These are phyloP conservation scores for Corticium candelabrum DNA, from an alignment of 37 sponge, comb jelly and placozoan species.

Conservation along the genomic window DNA sequence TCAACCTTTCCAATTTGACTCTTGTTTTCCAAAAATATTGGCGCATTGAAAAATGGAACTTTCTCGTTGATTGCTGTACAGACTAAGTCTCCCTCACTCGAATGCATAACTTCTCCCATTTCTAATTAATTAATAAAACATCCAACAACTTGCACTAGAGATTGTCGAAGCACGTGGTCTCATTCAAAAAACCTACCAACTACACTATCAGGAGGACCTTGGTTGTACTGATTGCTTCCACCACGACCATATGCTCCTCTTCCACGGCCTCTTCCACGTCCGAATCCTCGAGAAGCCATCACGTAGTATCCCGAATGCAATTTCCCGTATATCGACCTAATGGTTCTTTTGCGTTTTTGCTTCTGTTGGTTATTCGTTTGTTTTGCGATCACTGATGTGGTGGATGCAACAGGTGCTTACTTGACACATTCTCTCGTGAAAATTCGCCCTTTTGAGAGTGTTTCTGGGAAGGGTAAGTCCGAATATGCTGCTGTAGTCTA, in stretches of 20 bases:
- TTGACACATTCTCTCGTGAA: too few relatives aligned
- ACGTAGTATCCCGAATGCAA: background rate
- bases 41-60: slow-evolving; percentile 97
- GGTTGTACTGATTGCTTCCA: slow-evolving; percentile 25
- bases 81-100: slow-evolving; percentile 93
- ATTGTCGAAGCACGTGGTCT: background rate
- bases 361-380: too few relatives aligned
- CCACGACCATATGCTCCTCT: slow-evolving; percentile 50
- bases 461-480: too few relatives aligned
- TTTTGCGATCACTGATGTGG: too few relatives aligned
- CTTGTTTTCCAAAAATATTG: slow-evolving; percentile 94
- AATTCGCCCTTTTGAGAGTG: too few relatives aligned
- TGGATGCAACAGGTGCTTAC: too few relatives aligned
- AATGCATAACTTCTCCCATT: slow-evolving; percentile 73
- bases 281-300: slow-evolving; percentile 10
- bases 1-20: slow-evolving; percentile 96
- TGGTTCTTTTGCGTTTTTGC: too few relatives aligned
- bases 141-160: background rate
- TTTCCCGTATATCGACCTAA: slow-evolving; percentile 63
- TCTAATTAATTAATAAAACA: slow-evolving; percentile 15
- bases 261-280: slow-evolving; percentile 44
- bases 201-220: slow-evolving; percentile 75
- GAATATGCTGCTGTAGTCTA: too few relatives aligned
- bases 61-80: slow-evolving; percentile 65
- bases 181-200: slow-evolving; percentile 34